phyloP scores from a whole-genome alignment of 64 coral and sea anemone species.

The Actinia equina region DNA sequence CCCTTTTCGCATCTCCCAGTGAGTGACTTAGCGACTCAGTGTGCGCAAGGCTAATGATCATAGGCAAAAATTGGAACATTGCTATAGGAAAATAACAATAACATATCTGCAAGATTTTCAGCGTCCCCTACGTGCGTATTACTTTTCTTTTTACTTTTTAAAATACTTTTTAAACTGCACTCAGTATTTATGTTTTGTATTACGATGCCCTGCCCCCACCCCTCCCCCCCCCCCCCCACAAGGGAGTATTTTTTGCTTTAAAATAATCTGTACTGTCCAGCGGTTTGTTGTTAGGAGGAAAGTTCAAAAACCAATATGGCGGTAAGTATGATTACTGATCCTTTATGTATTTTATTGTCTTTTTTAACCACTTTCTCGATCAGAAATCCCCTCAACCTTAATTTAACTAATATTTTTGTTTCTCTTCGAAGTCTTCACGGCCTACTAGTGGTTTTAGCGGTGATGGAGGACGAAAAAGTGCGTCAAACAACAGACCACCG shows the following conservation, averaged over 20 bases:
- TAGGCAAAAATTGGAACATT: not conserved
- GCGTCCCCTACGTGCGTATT: no score
- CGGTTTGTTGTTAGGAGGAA: not conserved
- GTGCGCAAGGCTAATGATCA: no score
- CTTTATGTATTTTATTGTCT: not conserved
- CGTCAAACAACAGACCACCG: not conserved
- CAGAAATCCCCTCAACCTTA: not conserved
- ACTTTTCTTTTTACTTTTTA: no score
- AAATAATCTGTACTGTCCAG: not conserved
- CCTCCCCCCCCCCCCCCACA: not conserved
- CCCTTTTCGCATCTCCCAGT: no score
- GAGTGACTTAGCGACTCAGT: no score
- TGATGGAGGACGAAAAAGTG: slow-evolving; percentile 26
- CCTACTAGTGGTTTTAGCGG: not conserved
- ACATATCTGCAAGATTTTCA: no score
- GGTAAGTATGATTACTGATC: not conserved
- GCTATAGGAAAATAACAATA: no score
- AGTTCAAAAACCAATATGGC: not conserved
- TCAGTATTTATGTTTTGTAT: no score
- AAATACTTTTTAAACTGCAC: no score
- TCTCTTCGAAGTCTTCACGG: not conserved
- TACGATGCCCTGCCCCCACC: no score
- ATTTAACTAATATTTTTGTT: not conserved
- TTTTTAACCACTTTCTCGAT: not conserved
- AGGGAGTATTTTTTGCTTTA: not conserved